These are phyloP conservation scores for Platycercus adscitus DNA, from an alignment of 2,113 vertebrate species.

Conservation along the genomic window DNA sequence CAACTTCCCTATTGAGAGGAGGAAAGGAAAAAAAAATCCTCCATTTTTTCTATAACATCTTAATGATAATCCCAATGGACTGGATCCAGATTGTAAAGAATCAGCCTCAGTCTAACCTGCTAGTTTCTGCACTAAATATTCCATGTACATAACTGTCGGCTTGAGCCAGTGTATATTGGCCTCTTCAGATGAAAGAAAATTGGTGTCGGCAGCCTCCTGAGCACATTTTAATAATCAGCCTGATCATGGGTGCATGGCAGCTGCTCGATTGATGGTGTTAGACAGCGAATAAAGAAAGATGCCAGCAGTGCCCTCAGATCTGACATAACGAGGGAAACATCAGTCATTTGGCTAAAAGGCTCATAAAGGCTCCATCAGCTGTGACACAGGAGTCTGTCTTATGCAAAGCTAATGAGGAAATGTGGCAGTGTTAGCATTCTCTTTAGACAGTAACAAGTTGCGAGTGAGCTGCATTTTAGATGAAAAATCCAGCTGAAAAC, in stretches of 20 bases:
- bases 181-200: constrained; percentile 78
- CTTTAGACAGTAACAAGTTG: constrained; percentile 75
- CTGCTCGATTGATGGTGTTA: constrained; percentile 79
- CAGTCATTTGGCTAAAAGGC: constrained; percentile 83
- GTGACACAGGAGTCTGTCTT: constrained; percentile 77
- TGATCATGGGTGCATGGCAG: constrained; percentile 78
- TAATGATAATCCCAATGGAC: background rate
- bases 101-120: constrained; percentile 51
- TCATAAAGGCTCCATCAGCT: constrained; percentile 80
- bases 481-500: constrained; percentile 61
- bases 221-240: constrained; percentile 82
- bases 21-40: background rate
- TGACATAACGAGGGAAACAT: constrained; percentile 81
- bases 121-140: constrained; percentile 58
- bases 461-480: constrained; percentile 68
- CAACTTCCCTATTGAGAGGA: background rate
- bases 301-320: constrained; percentile 80
- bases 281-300: constrained; percentile 81
- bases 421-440: constrained; percentile 70
- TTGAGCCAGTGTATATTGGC: constrained; percentile 62
- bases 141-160: constrained; percentile 47
- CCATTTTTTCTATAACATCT: background rate
- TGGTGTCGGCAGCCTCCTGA: constrained; percentile 73
- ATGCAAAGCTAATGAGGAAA: constrained; percentile 79
- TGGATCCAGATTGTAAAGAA: background rate